Conservation (phyloP, 2,888 invertebrate species). For the Bombylius discolor region DNA sequence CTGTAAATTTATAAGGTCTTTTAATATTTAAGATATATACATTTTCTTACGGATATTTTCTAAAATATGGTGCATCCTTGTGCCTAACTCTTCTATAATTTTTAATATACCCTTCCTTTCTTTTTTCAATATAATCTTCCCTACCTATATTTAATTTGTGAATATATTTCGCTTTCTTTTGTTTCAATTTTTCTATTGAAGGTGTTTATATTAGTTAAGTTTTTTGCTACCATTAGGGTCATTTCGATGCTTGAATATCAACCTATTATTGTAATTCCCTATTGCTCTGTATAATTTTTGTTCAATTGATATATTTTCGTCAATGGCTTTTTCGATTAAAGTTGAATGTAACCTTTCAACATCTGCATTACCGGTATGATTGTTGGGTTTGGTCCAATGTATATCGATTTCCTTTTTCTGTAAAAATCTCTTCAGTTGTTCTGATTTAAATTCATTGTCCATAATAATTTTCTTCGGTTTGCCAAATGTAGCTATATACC, state of each 20-base stretch:
- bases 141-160: neutral
- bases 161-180: neutral
- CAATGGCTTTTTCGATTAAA: slow-evolving; percentile 1
- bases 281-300: no score
- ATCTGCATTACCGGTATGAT: neutral
- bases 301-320: neutral
- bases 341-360: neutral
- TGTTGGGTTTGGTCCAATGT: slow-evolving; percentile 1
- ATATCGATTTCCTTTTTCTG: neutral
- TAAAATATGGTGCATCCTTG: slow-evolving; percentile 6
- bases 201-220: neutral
- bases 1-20: slow-evolving; percentile 7
- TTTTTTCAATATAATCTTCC: slow-evolving; percentile 5
- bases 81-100: slow-evolving; percentile 7
- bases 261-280: slow-evolving; percentile 6
- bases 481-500: neutral
- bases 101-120: slow-evolving; percentile 4
- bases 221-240: slow-evolving; percentile 3
- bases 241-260: slow-evolving; percentile 2
- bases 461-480: neutral
- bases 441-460: neutral
- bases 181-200: neutral
- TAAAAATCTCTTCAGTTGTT: neutral
- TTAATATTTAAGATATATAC: slow-evolving; percentile 7
- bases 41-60: slow-evolving; percentile 2